Conservation (phyloP, 2,888 invertebrate genomes). For the Leucophenga montana region DNA sequence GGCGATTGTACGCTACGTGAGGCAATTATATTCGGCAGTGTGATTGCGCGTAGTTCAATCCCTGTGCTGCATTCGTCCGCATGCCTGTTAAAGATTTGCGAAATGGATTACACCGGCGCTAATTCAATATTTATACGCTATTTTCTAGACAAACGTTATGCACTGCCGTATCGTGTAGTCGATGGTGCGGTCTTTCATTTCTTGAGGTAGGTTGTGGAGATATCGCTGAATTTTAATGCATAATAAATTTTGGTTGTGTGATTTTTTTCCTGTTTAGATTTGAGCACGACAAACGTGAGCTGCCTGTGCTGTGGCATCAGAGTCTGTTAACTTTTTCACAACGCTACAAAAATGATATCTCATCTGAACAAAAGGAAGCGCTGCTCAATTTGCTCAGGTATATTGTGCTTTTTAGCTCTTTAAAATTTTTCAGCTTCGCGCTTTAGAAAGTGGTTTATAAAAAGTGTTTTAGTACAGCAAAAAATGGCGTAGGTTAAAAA, state of each 20-base stretch:
- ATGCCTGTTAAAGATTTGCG: constrained; percentile 94
- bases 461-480: not conserved
- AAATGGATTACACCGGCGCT: constrained; percentile 97
- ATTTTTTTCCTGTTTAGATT: constrained; percentile 77
- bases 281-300: constrained; percentile 83
- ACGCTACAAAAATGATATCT: constrained; percentile 95
- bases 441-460: not conserved
- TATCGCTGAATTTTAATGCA: too few relatives aligned
- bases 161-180: constrained; percentile 93
- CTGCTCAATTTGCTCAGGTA: constrained; percentile 82
- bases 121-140: constrained; percentile 95
- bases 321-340: constrained; percentile 93
- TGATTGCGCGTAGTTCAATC: constrained; percentile 91
- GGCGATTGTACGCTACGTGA: constrained; percentile 96
- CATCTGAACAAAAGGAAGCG: constrained; percentile 92
- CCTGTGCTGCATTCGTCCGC: constrained; percentile 96
- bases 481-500: too few relatives aligned
- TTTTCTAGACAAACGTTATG: constrained; percentile 97
- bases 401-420: constrained; percentile 50
- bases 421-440: not conserved
- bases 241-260: too few relatives aligned
- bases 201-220: constrained; percentile 78
- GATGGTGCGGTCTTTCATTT: constrained; percentile 97
- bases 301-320: constrained; percentile 99
- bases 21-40: constrained; percentile 94